A percentile compares a stretch with the other conserved stretches of the same genome.
Conservation (phyloP, 1,140 invertebrate genomes). For the Listronotus bonariensis region DNA sequence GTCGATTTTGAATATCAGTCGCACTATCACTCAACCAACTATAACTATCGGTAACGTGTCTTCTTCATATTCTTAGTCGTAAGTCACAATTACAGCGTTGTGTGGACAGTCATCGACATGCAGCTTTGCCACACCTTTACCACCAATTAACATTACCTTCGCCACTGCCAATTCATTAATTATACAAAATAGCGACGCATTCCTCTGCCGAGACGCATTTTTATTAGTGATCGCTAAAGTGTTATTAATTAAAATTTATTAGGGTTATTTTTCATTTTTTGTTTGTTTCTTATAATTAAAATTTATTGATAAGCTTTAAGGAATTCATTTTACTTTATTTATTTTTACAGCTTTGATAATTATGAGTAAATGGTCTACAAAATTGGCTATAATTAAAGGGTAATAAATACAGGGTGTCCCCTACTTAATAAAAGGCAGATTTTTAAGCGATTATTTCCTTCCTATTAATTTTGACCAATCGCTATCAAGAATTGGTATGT, state of each 20-base stretch:
- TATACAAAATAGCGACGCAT: conserved; percentile 37
- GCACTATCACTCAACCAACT: conserved; percentile 31
- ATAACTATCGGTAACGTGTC: conserved; percentile 37
- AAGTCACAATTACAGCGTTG: conserved; percentile 38
- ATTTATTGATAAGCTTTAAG: neutral
- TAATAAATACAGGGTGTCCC: no score
- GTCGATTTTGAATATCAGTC: conserved; percentile 10
- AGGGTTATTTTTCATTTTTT: conserved; percentile 24
- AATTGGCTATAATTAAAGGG: no score
- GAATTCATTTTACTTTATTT: no score
- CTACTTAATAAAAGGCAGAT: no score
- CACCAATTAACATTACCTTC: conserved; percentile 40
- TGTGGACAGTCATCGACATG: conserved; percentile 37
- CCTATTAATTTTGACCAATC: no score
- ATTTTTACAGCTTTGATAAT: no score
- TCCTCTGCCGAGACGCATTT: conserved; percentile 23
- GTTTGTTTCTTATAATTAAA: conserved; percentile 22
- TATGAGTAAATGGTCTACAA: no score
- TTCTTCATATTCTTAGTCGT: conserved; percentile 39
- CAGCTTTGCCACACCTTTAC: conserved; percentile 25
- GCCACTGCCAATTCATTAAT: conserved; percentile 37
- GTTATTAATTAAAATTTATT: conserved; percentile 40
- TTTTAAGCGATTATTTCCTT: no score
- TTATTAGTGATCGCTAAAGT: conserved; percentile 27
- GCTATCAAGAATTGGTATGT: no score